Conservation (phyloP, 2,797 vertebrate genomes). For the Arctocebus calabarensis region DNA sequence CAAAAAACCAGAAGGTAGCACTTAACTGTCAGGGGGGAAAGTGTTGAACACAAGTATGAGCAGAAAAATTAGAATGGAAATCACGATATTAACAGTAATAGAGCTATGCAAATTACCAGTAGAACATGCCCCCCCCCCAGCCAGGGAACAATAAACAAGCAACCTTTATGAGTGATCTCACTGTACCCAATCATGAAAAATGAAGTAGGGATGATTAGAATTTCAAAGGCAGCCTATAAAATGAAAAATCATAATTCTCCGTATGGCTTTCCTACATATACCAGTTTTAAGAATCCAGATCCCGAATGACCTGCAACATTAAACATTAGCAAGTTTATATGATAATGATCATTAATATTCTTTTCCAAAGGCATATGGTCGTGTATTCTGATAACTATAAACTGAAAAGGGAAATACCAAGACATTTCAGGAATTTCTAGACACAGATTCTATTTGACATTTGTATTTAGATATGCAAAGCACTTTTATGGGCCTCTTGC, state of each 20-base stretch:
- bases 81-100: not conserved
- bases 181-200: not conserved
- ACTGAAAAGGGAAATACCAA: not conserved
- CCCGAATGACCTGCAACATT: not conserved
- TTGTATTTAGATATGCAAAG: not conserved
- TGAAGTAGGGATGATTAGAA: not conserved
- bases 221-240: not conserved
- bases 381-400: not conserved
- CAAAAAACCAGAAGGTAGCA: not conserved
- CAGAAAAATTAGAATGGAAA: not conserved
- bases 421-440: not conserved
- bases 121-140: not conserved
- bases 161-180: not conserved
- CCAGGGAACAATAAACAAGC: not conserved
- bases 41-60: not conserved
- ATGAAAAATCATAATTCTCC: not conserved
- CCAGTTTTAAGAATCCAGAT: not conserved
- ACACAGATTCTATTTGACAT: not conserved
- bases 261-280: not conserved
- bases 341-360: not conserved
- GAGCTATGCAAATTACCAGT: not conserved
- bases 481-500: not conserved
- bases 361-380: not conserved
- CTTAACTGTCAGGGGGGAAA: not conserved
- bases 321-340: not conserved